Conservation (phyloP, 2,888 invertebrate genomes). For the Eristalinus sepulchralis region DNA sequence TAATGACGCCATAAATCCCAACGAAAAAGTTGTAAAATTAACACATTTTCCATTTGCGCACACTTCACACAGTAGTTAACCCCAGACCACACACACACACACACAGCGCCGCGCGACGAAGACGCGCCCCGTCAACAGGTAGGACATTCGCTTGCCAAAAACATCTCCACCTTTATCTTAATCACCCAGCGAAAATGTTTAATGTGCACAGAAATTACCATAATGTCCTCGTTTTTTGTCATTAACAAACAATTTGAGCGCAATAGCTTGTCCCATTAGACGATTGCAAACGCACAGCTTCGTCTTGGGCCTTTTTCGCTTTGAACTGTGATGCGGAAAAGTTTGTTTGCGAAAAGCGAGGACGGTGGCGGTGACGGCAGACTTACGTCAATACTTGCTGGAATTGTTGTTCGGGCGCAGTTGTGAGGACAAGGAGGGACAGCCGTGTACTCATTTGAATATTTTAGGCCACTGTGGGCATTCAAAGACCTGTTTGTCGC, state of each 20-base stretch:
- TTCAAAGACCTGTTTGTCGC: not conserved
- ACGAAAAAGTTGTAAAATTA: constrained; percentile 47
- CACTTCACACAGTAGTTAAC: constrained; percentile 10
- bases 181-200: constrained; percentile 65
- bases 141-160: constrained; percentile 49
- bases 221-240: constrained; percentile 57
- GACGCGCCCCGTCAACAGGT: constrained; percentile 52
- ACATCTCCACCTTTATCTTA: constrained; percentile 60
- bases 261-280: constrained; percentile 60
- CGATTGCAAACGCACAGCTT: constrained; percentile 28
- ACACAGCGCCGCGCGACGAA: too few species aligned
- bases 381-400: constrained; percentile 2
- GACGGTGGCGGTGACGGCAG: not conserved
- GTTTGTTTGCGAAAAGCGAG: not conserved
- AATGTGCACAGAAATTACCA: constrained; percentile 61
- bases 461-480: constrained; percentile 11
- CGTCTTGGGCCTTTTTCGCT: not conserved
- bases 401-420: constrained; percentile 7
- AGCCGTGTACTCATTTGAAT: constrained; percentile 36
- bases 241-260: constrained; percentile 63
- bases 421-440: constrained; percentile 2
- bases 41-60: constrained; percentile 58
- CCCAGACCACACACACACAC: not conserved
- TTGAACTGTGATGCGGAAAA: not conserved
- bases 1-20: constrained; percentile 51